A percentile compares a stretch with the other conserved stretches of the same genome.
phyloP scores from a whole-genome alignment of 2,113 vertebrate species.

The Eulemur macaco region DNA sequence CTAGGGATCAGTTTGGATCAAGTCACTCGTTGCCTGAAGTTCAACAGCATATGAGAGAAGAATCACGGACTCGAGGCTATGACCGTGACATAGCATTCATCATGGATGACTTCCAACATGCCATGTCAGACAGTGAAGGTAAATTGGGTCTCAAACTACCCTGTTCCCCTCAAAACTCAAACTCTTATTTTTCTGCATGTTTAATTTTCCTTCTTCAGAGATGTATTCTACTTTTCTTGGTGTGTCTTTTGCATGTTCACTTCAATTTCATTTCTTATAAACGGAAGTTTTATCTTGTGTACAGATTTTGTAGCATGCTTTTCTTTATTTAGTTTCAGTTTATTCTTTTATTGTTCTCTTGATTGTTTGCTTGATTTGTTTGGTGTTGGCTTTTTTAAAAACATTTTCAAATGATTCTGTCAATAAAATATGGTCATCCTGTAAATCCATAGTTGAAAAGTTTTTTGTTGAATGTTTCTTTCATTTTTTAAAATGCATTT shows the following conservation, averaged over 20 bases:
- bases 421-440: constrained; percentile 66
- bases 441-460: constrained; percentile 32
- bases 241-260: constrained; percentile 81
- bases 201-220: constrained; percentile 83
- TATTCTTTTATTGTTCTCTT: constrained; percentile 73
- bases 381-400: constrained; percentile 68
- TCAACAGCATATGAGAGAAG: constrained; percentile 99
- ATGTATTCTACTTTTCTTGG: constrained; percentile 75
- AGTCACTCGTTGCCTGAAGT: constrained; percentile 99
- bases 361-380: constrained; percentile 75
- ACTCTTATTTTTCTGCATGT: constrained; percentile 92
- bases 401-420: constrained; percentile 48
- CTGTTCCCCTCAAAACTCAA: constrained; percentile 86
- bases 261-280: constrained; percentile 62
- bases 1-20: constrained; percentile 98
- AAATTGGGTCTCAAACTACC: constrained; percentile 90
- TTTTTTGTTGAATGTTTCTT: constrained; percentile 45
- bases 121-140: constrained; percentile 99
- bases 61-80: constrained; percentile 95
- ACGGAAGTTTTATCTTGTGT: constrained; percentile 68
- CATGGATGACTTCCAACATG: constrained; percentile 99
- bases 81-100: constrained; percentile 98
- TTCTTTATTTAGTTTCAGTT: constrained; percentile 73
- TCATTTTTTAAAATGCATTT: constrained; percentile 2
- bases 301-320: constrained; percentile 82